Base-by-base conservation (phyloP, 2,888 invertebrate species). In the Melanotus villosus region DNA sequence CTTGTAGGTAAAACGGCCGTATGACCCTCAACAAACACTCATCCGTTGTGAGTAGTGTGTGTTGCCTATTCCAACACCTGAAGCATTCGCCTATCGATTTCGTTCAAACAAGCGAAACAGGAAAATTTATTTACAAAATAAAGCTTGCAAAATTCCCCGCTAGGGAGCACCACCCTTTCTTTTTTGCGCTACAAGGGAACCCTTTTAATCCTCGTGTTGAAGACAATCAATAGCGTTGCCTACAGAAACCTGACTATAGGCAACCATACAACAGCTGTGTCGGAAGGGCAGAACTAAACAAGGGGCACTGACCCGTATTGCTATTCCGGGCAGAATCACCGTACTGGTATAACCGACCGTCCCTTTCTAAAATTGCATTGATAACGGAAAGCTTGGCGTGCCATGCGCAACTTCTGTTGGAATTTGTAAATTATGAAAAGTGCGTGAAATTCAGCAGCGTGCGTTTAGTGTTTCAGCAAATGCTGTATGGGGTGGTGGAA, bases 271-370 rank as follows among this genome's bases (percentile, higher is more conserved):
- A 58, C 62, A 57, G 6, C 21, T 32, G 57, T 56, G 62, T 34
- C 30, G 21, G 18, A 57, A 57, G 56, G 68, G 47, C 38, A 63
- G 36, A 30, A 50, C 26, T 41, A 63, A 47, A 16, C 43, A 43
- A 68, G 68, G 68, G 68, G 62, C 68, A 63, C 18, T 62, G 68
- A 68, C 68, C 63, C 63, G 30, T 47, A 34, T 57, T 47, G 26
- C 47, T 23, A 19, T 32, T 34, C 47, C 23, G 54, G 30, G 21
- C 56, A 65, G 64, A 43, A 64, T 36, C 30, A 45, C 23, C 43
- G 30, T 23, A 45, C 23, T 45, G 65, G 21, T 26, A 5, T 18
- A 19, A n/a, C 9, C 10, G 9, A 43, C 54, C 14, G 19, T 63
- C 65, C 45, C 56, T 36, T 23, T 56, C 23, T 34, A 57, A 45